Base-by-base conservation (phyloP, 2,113 vertebrate genomes). In the Mustela nigripes region DNA sequence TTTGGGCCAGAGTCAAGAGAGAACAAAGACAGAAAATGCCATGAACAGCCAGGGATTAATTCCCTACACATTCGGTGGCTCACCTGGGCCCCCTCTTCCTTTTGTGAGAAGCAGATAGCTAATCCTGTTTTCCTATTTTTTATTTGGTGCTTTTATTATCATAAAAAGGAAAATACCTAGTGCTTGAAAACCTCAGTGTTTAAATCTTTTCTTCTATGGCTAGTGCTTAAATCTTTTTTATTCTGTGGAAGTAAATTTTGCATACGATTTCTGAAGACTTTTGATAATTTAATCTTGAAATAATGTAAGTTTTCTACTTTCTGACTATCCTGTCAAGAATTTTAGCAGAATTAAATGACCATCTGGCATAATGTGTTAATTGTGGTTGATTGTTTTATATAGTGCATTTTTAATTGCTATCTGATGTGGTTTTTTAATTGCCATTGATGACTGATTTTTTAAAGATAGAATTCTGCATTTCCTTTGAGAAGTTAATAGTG, bases 221-320 rank as follows among this genome's bases (percentile, higher is more conserved):
- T 39, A 69, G 58, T 95, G 92, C 89, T 62, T 71, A 79, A 69
- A 60, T 69, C 26, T 50, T 86, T 69, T 90, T 94, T 92, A 21
- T 83, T 67, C 67, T 95, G 0, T 83, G 33, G 21, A n/a, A 89
- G 31, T 92, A 60, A 96, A 48, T 60, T 76, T 76, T 92, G 16
- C 42, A 71, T 65, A 71, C 48, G 65, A 74, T 89, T 71, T 97
- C 42, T 85, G 71, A 79, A 71, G 50, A 50, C n/a, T 67, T 74
- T 84, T 84, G 22, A 18, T 83, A 89, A 89, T 31, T 94, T 91
- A 65, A 89, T 89, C 50, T 86, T 97, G 76, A 92, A 92, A 82
- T 94, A 71, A 62, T 83, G 7, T 81, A 73, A 36, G 16, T 89
- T 89, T 97, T 83, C 60, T 92, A 56, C 14, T 94, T 78, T 88